Evolutionary conservation across 2,797 vertebrate genomes (phyloP).

Genomic region (Clarias fuscus): DNA sequence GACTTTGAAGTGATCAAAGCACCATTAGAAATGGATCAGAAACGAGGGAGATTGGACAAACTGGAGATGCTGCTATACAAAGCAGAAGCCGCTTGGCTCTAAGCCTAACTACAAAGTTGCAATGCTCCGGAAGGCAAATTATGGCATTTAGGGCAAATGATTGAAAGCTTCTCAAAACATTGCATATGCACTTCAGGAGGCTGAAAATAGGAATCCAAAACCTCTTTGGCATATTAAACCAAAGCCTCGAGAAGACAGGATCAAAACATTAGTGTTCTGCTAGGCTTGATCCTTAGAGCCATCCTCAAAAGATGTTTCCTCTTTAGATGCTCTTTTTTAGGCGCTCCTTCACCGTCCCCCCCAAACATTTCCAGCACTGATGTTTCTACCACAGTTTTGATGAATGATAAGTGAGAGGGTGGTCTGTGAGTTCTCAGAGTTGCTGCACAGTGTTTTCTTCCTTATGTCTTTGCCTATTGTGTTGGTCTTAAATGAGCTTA

Average conservation of each 20-base stretch:
- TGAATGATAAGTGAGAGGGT: conserved; percentile 30
- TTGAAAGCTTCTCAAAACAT: conserved; percentile 57
- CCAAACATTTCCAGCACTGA: conserved; percentile 39
- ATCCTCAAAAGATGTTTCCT: conserved; percentile 12
- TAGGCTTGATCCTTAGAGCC: conserved; percentile 36
- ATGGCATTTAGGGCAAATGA: conserved; percentile 49
- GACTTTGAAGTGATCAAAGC: conserved; percentile 53
- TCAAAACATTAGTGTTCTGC: conserved; percentile 26
- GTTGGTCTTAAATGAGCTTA: conserved; percentile 43
- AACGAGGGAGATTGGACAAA: conserved; percentile 36
- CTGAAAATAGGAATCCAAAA: conserved; percentile 64
- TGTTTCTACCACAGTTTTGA: conserved; percentile 37
- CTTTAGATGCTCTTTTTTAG: background rate
- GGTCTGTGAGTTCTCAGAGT: conserved; percentile 34
- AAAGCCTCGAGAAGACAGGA: conserved; percentile 44
- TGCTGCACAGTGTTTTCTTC: conserved; percentile 24
- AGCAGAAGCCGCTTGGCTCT: conserved; percentile 37
- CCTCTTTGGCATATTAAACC: conserved; percentile 45
- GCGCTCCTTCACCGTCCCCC: conserved; percentile 6
- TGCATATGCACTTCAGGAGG: conserved; percentile 44
- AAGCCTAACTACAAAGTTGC: conserved; percentile 34
- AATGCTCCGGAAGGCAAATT: conserved; percentile 37
- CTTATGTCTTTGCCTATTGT: conserved; percentile 41
- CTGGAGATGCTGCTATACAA: conserved; percentile 34
- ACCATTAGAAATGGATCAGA: conserved; percentile 49